phyloP scores from a whole-genome alignment of 2,888 invertebrate species.

The Metallyticus violacea region DNA sequence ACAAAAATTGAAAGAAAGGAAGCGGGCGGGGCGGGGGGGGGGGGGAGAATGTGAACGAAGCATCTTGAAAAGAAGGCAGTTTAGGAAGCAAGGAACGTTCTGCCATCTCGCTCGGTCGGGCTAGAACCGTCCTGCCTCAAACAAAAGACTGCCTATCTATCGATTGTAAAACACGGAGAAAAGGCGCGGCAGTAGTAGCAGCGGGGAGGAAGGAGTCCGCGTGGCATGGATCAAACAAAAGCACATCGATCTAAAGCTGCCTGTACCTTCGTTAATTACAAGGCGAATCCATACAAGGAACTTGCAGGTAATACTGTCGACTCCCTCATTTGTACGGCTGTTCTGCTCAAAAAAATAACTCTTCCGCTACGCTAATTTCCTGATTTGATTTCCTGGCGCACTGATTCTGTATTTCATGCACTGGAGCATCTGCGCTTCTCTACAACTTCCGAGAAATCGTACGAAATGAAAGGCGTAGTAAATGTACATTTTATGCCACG shows the following conservation, averaged over 20 bases:
- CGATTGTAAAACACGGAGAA: background rate
- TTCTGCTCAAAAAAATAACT: background rate
- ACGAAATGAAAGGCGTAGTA: too few species aligned
- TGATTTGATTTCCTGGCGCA: background rate
- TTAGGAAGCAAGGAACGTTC: background rate
- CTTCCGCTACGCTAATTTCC: background rate
- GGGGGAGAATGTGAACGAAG: too few species aligned
- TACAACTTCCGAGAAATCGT: too few species aligned
- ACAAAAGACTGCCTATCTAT: constrained; percentile 9
- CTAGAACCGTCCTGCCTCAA: background rate
- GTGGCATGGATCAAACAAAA: constrained; percentile 23
- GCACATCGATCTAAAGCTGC: constrained; percentile 20
- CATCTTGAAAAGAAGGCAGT: background rate
- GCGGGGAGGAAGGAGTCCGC: too few species aligned
- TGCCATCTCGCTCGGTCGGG: too few species aligned
- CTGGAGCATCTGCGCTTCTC: too few species aligned
- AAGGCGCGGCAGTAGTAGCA: background rate
- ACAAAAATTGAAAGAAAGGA: background rate
- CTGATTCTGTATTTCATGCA: too few species aligned
- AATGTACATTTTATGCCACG: too few species aligned
- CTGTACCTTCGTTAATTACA: constrained; percentile 6
- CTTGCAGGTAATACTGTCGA: background rate
- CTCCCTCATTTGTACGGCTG: background rate
- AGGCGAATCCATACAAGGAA: constrained; percentile 16
- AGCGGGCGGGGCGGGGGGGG: background rate